Conservation (phyloP, 2,888 invertebrate species). For the Lasius fuliginosus region DNA sequence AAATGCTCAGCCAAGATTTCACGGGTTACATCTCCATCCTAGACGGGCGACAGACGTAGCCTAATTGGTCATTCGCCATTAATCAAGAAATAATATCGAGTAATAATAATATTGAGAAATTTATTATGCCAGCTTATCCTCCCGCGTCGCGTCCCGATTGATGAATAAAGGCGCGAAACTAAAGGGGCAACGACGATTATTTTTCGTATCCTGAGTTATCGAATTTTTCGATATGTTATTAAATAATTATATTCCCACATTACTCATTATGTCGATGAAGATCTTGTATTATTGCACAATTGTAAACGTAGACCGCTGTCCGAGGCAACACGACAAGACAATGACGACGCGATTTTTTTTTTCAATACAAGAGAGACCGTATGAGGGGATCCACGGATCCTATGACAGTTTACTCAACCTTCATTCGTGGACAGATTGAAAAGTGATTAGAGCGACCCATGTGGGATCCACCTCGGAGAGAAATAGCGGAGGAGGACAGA, state of each 20-base stretch:
- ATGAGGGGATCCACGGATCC: not conserved
- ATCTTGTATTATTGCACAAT: not conserved
- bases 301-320: not conserved
- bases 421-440: constrained; percentile 34
- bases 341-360: not conserved
- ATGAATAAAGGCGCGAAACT: not conserved
- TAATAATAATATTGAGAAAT: not conserved
- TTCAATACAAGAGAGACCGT: not conserved
- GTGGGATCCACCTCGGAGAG: not conserved
- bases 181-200: not conserved
- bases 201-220: not conserved
- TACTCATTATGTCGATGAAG: not conserved
- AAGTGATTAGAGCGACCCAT: constrained; percentile 41
- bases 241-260: not conserved
- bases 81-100: constrained; percentile 2
- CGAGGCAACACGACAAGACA: not conserved
- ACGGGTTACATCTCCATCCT: constrained; percentile 30
- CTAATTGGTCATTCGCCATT: constrained; percentile 37
- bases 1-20: constrained; percentile 22
- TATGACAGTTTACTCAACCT: constrained; percentile 22
- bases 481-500: constrained; percentile 10
- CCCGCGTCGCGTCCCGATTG: not conserved
- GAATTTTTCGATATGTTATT: not conserved
- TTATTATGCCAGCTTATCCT: not conserved
- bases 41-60: constrained; percentile 46